Base-by-base conservation (phyloP, 64 coral and sea anemone genomes). In the Montipora capricornis region DNA sequence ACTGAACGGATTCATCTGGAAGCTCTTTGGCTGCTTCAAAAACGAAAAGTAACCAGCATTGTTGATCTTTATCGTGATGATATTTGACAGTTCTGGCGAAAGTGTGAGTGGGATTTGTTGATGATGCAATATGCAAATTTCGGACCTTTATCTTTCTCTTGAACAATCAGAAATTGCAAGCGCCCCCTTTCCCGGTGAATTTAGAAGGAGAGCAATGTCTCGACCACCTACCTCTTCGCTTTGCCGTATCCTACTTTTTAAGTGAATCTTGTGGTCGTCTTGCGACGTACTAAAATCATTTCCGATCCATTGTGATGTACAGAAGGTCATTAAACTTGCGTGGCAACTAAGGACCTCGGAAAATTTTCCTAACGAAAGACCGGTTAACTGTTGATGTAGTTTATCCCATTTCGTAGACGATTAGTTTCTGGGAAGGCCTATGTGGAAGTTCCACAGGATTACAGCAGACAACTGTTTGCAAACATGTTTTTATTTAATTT, bases 101-200 rank as follows among this genome's bases (percentile, higher is more conserved):
- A 71, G 66, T 86, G 62, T 11, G 67, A n/a, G n/a, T 86, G 50
- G 6, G 61, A 71, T 2, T 49, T 49, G 13, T 8, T 11, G 13
- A 3, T 64, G 60, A 64, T 62, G 14, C 55, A 84, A 83, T 14
- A 84, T 86, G 82, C 82, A 86, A 86, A 86, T 67, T 83, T 61
- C 5, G 44, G 17, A 70, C 46, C 82, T 86, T 70, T 22, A 47
- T 64, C 14, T 64, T 15, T 6, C 60, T 64, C 29, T 29, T 29
- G 29, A 29, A 29, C 29, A 29, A 29, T 29, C 1, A 29, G 29
- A 29, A 29, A 29, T 29, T 29, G 29, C 29, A 29, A 29, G 29
- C 29, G 29, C 29, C 29, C 29, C 29, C 29, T 29, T 29, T 64
- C 3, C 60, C 14, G 60, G 9, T 1, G 8, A 64, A 15, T 11